phyloP scores from a whole-genome alignment of 1,140 invertebrate genomes.

The Aphis gossypii region DNA sequence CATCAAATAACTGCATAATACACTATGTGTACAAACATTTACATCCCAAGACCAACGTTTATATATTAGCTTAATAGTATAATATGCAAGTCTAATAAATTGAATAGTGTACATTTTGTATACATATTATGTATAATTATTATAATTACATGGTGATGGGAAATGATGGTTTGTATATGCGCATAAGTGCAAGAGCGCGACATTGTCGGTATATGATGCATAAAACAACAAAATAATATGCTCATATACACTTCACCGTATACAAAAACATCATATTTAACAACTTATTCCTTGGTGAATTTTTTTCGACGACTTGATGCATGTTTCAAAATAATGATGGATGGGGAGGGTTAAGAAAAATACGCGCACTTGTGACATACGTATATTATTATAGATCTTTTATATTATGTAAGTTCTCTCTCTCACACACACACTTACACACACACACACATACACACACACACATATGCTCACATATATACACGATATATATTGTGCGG shows the following conservation, averaged over 20 bases:
- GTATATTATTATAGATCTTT: background rate
- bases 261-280: background rate
- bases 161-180: no score
- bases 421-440: background rate
- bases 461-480: background rate
- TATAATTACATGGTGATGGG: background rate
- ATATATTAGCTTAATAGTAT: background rate
- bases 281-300: background rate
- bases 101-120: background rate
- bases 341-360: background rate
- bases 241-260: background rate
- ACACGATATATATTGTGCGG: background rate
- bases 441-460: background rate
- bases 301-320: background rate
- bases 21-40: no score
- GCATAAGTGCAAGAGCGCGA: background rate
- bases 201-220: background rate
- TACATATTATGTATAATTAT: background rate
- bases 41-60: no score
- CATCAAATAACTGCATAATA: no score
- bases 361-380: background rate
- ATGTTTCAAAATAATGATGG: background rate
- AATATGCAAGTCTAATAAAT: background rate
- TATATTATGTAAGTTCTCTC: background rate
- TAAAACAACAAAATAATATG: background rate